These are phyloP conservation scores for Lasioglossum lativentre DNA, from an alignment of 2,888 invertebrate genomes.

Conservation along the genomic window DNA sequence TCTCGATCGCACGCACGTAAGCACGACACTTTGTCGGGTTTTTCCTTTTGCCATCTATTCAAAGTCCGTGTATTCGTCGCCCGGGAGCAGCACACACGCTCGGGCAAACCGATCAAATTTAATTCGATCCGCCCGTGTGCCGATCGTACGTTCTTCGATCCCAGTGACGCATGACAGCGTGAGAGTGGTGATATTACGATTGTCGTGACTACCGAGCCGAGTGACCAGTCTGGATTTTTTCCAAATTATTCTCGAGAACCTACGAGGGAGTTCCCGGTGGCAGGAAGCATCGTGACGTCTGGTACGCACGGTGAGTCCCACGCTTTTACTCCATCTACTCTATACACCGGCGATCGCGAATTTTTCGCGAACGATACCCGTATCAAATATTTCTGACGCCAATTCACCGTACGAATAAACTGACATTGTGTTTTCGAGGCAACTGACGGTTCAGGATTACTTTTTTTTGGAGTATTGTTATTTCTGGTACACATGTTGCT, in stretches of 20 bases:
- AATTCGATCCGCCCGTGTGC: background rate
- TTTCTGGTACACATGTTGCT: background rate
- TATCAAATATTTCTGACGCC: background rate
- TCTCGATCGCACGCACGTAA: conserved; percentile 27
- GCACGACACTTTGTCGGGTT: conserved; percentile 11
- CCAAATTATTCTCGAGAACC: conserved; percentile 21
- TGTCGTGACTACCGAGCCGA: conserved; percentile 16
- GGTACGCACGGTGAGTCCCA: conserved; percentile 63
- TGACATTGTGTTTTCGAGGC: background rate
- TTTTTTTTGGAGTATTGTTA: background rate
- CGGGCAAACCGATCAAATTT: background rate
- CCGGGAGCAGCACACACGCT: background rate
- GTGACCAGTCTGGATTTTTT: conserved; percentile 52
- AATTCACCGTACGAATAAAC: background rate
- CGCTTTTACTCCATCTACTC: background rate
- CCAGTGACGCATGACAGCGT: conserved; percentile 38
- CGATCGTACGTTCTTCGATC: background rate
- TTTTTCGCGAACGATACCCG: background rate
- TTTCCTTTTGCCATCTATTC: background rate
- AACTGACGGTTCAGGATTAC: background rate
- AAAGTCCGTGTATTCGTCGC: background rate
- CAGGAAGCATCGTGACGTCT: conserved; percentile 57
- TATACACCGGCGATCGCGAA: background rate
- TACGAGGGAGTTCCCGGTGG: conserved; percentile 22
- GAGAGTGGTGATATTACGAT: conserved; percentile 38